phyloP scores from a whole-genome alignment of 2,113 vertebrate genomes.

The Atrichornis clamosus region DNA sequence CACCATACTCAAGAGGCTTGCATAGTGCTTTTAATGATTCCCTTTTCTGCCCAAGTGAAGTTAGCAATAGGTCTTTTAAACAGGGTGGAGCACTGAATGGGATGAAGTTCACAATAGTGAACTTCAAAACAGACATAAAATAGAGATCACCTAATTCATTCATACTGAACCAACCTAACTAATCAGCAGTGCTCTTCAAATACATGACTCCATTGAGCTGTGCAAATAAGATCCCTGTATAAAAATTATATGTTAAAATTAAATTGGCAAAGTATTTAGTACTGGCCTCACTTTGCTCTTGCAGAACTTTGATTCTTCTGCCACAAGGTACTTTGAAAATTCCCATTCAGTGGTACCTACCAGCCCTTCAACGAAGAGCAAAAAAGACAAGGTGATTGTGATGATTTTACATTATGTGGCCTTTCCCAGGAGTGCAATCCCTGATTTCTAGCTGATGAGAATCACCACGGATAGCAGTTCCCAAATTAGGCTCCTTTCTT shows the following conservation, averaged over 20 bases:
- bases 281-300: neutral
- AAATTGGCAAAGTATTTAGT: neutral
- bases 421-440: neutral
- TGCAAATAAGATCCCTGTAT: neutral
- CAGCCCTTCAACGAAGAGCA: neutral
- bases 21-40: slow-evolving; percentile 32
- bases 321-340: slow-evolving; percentile 1
- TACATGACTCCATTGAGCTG: neutral
- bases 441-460: neutral
- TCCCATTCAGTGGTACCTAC: neutral
- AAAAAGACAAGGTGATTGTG: neutral
- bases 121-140: slow-evolving; percentile 32
- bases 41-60: slow-evolving; percentile 3
- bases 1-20: slow-evolving; percentile 8
- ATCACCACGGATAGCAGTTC: neutral
- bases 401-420: neutral
- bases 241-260: slow-evolving; percentile 20
- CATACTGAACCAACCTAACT: neutral
- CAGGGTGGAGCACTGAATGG: neutral
- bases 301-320: neutral
- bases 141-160: slow-evolving; percentile 29
- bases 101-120: slow-evolving; percentile 1
- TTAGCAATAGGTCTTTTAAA: slow-evolving; percentile 33
- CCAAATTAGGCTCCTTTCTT: slow-evolving; percentile 20
- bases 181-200: slow-evolving; percentile 34